These are phyloP conservation scores for Hippoglossus stenolepis DNA, from an alignment of 2,113 vertebrate genomes.

Conservation along the genomic window DNA sequence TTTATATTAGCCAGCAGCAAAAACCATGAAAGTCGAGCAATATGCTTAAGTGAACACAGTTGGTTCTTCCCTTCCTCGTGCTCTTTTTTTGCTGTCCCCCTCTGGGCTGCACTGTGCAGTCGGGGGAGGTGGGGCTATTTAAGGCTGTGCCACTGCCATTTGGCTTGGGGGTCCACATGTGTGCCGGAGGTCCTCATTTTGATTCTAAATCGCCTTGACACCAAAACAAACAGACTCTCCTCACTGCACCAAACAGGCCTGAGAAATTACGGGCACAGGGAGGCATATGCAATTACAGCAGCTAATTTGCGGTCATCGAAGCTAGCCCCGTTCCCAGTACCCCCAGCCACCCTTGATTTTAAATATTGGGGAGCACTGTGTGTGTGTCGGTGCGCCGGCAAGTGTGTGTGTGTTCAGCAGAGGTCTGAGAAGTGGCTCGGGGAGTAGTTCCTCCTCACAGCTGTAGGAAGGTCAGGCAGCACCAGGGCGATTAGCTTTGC, in stretches of 20 bases:
- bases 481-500: conserved; percentile 78
- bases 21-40: conserved; percentile 49
- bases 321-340: conserved; percentile 49
- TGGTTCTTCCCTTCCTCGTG: neutral
- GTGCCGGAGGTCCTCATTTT: conserved; percentile 80
- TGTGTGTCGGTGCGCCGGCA: neutral
- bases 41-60: conserved; percentile 41
- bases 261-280: conserved; percentile 74
- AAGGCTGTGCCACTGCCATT: conserved; percentile 66
- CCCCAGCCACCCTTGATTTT: conserved; percentile 59
- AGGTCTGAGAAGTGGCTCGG: conserved; percentile 48
- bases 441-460: conserved; percentile 69
- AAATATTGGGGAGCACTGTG: conserved; percentile 59
- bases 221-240: conserved; percentile 85
- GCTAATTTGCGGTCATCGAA: conserved; percentile 81
- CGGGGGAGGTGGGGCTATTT: conserved; percentile 54
- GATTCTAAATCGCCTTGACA: conserved; percentile 83
- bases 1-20: conserved; percentile 59
- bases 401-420: conserved; percentile 36
- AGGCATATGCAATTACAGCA: conserved; percentile 80
- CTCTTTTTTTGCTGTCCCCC: conserved; percentile 20
- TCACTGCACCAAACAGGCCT: conserved; percentile 74
- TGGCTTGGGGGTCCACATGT: conserved; percentile 74
- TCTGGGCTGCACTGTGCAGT: conserved; percentile 22
- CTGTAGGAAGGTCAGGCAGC: conserved; percentile 75